Base-by-base conservation (phyloP, 2,113 vertebrate genomes). In the Rhagologus leucostigma region DNA sequence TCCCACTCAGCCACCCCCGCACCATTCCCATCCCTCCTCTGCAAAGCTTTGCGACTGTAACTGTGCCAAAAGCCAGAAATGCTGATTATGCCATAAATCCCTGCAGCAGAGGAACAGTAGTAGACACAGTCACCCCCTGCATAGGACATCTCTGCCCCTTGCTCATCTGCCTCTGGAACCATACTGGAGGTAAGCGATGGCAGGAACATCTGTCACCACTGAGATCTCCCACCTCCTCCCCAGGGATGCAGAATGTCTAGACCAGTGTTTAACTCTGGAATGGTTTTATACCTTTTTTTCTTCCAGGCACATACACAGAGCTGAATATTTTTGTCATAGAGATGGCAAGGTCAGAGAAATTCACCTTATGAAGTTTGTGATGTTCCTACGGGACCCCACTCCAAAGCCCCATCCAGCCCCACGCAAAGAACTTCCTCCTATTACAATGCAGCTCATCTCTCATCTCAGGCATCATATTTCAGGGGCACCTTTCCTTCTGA, bases 301-400 rank as follows among this genome's bases (percentile, higher is more conserved):
- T 44, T 64, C 75, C 1, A 3, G 70, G 78, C 65, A 93, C 59
- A 93, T 8, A 11, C 17, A 80, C 15, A 37, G 32, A 65, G 53
- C 32, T n/a, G 67, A 95, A n/a, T 90, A 90, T 73, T 94, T 92
- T 83, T 90, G 82, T 96, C 75, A 76, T 1, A 87, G 78, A 91
- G 57, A 73, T 37, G 32, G 74, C 70, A 93, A 93, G 88, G 92
- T 92, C 78, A 73, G 46, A 90, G 82, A 89, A 93, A 95, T 83
- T 68, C 84, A 83, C 78, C 70, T 94, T 73, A 71, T 1, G 32
- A 88, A 96, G 85, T 76, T 64, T 49, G 26, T 30, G 82, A 85
- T 49, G 59, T 32, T 94, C 90, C 88, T 95, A n/a, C 0, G 24
- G 85, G 82, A 92, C 70, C 57, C 49, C n/a, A 30, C 49, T 83